Conservation (phyloP, 2,113 vertebrate genomes). For the Solea senegalensis region DNA sequence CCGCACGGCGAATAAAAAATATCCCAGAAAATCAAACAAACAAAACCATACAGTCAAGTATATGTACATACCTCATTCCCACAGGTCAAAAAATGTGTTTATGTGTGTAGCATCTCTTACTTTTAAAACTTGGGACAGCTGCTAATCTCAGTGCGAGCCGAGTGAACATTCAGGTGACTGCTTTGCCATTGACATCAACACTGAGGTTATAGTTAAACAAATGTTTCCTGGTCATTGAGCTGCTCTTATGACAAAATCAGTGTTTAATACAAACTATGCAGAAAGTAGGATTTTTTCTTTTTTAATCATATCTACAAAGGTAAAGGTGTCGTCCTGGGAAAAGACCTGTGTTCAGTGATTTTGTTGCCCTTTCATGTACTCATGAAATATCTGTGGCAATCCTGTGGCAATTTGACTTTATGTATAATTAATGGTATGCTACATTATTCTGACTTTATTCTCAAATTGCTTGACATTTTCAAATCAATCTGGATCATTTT, state of each 20-base stretch:
- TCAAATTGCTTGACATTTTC: neutral
- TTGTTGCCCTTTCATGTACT: too few species aligned
- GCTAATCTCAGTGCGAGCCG: neutral
- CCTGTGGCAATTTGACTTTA: neutral
- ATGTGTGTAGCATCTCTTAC: too few species aligned
- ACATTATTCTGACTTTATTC: neutral
- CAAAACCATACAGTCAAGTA: neutral
- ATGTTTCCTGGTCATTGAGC: slow-evolving; percentile 40
- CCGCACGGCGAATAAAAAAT: too few species aligned
- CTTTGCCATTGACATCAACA: slow-evolving; percentile 26
- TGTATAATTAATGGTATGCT: neutral
- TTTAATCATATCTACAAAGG: too few species aligned
- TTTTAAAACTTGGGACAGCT: too few species aligned
- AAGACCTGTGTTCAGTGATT: neutral
- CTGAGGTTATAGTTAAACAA: slow-evolving; percentile 9
- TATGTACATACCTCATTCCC: too few species aligned
- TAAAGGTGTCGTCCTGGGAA: neutral
- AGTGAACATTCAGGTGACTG: slow-evolving; percentile 42
- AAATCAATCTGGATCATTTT: neutral
- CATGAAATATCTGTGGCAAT: neutral
- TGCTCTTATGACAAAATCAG: neutral
- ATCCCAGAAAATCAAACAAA: too few species aligned
- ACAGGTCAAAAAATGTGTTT: too few species aligned
- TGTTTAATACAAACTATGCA: neutral
- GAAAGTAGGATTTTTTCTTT: too few species aligned